Conservation (phyloP, 2,113 vertebrate species). For the Origma solitaria region DNA sequence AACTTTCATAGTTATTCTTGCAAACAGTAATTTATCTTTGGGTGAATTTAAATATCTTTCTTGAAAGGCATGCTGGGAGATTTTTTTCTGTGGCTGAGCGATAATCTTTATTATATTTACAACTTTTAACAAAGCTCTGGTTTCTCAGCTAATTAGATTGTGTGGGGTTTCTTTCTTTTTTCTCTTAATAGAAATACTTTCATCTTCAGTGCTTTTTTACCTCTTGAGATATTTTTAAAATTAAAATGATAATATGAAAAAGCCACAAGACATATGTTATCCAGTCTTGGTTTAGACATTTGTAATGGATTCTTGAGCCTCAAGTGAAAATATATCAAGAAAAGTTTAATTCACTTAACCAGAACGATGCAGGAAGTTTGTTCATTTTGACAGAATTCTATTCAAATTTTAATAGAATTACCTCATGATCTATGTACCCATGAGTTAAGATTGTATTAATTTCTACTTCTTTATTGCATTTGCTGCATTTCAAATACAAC, state of each 20-base stretch:
- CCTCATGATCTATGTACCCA: not conserved
- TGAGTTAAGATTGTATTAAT: not conserved
- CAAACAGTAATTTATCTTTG: slow-evolving; percentile 43
- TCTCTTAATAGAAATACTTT: slow-evolving; percentile 8
- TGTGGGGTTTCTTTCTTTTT: not conserved
- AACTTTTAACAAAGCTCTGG: slow-evolving; percentile 5
- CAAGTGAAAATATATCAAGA: not conserved
- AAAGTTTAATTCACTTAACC: slow-evolving; percentile 23
- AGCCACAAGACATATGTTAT: slow-evolving; percentile 3
- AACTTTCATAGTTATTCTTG: slow-evolving; percentile 31
- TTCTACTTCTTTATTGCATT: not conserved
- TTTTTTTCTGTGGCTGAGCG: not conserved
- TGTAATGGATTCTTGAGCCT: not conserved
- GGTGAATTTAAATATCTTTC: slow-evolving; percentile 39
- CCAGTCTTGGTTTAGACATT: not conserved
- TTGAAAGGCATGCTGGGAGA: slow-evolving; percentile 11
- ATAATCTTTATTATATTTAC: slow-evolving; percentile 42
- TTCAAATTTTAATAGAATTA: slow-evolving; percentile 21
- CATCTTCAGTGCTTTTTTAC: not conserved
- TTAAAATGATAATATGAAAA: slow-evolving; percentile 11
- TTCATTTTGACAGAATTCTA: slow-evolving; percentile 4
- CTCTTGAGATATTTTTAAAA: slow-evolving; percentile 38
- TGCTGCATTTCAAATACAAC: not conserved
- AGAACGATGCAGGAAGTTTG: not conserved
- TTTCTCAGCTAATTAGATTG: slow-evolving; percentile 47